Evolutionary conservation across 2,888 invertebrate genomes (phyloP).

Genomic region (Hydrotaea cyrtoneurina): DNA sequence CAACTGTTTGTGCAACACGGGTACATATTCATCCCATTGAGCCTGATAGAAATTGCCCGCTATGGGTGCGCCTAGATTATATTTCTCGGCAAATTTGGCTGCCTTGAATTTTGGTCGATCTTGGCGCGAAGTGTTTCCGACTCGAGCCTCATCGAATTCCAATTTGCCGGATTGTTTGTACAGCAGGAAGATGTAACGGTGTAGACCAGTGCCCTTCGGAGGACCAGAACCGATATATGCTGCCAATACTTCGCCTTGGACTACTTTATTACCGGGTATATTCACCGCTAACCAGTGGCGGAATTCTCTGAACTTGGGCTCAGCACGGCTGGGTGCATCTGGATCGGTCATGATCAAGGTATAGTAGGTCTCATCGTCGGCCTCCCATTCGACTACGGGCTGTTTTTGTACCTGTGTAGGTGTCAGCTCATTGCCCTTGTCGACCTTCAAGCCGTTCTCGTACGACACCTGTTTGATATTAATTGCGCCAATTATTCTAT

Average conservation of each 20-base stretch:
- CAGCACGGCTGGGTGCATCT: conserved; percentile 90
- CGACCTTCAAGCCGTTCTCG: conserved; percentile 80
- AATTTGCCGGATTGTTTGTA: conserved; percentile 84
- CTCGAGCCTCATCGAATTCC: conserved; percentile 81
- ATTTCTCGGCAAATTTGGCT: conserved; percentile 86
- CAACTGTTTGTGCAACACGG: conserved; percentile 78
- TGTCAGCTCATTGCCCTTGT: conserved; percentile 86
- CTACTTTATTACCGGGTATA: conserved; percentile 86
- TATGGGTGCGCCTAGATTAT: conserved; percentile 86
- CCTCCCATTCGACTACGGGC: conserved; percentile 71
- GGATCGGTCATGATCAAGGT: conserved; percentile 83
- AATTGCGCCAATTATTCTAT: neutral
- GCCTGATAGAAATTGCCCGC: conserved; percentile 91
- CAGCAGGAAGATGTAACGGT: conserved; percentile 89
- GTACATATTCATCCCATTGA: conserved; percentile 90
- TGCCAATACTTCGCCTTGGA: conserved; percentile 87
- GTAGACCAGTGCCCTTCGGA: conserved; percentile 86
- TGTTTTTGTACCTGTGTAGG: conserved; percentile 82
- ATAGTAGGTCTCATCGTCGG: conserved; percentile 69
- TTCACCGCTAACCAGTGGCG: conserved; percentile 94
- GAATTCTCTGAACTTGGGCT: conserved; percentile 91
- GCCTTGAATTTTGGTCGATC: conserved; percentile 84
- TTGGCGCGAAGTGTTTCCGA: conserved; percentile 76
- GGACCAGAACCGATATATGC: conserved; percentile 93
- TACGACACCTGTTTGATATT: conserved; percentile 65